Evolutionary conservation across 1,140 invertebrate species (phyloP).

Genomic region (Drosophila serrata): DNA sequence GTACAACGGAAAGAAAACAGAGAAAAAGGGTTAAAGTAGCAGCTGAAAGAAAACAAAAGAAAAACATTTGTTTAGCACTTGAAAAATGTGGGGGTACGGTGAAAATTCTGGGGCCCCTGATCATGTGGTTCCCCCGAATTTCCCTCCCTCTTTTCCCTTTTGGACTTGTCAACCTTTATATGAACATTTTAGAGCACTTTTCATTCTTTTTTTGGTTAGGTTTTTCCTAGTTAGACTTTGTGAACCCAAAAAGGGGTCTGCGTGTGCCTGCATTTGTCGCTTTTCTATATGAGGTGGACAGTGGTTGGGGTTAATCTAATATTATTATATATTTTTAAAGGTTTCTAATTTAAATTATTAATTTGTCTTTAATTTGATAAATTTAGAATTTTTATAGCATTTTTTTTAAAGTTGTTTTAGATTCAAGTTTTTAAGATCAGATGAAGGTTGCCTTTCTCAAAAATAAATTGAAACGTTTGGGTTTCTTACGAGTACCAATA

Average conservation of each 20-base stretch:
- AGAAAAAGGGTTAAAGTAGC: conserved; percentile 28
- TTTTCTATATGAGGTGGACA: conserved; percentile 21
- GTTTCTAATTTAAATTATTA: no score
- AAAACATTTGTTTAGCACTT: conserved; percentile 64
- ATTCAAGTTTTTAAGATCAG: no score
- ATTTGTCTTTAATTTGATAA: background rate
- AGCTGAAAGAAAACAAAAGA: conserved; percentile 36
- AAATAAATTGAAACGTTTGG: background rate
- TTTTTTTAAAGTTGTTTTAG: background rate
- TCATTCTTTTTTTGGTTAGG: conserved; percentile 16
- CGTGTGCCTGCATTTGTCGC: conserved; percentile 23
- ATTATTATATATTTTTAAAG: background rate
- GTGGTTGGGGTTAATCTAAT: conserved; percentile 1
- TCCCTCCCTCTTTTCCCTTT: background rate
- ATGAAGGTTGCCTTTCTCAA: background rate
- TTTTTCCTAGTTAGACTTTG: conserved; percentile 15
- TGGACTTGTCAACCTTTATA: conserved; percentile 57
- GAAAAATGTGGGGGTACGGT: conserved; percentile 55
- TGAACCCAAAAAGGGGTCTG: conserved; percentile 25
- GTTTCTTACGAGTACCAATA: no score
- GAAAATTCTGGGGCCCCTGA: conserved; percentile 45
- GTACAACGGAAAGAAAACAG: conserved; percentile 1
- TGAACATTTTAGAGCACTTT: conserved; percentile 48
- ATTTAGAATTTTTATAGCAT: background rate
- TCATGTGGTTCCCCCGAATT: conserved; percentile 40